These are phyloP conservation scores for Diloba caeruleocephala DNA, from an alignment of 2,888 invertebrate species.

Conservation along the genomic window DNA sequence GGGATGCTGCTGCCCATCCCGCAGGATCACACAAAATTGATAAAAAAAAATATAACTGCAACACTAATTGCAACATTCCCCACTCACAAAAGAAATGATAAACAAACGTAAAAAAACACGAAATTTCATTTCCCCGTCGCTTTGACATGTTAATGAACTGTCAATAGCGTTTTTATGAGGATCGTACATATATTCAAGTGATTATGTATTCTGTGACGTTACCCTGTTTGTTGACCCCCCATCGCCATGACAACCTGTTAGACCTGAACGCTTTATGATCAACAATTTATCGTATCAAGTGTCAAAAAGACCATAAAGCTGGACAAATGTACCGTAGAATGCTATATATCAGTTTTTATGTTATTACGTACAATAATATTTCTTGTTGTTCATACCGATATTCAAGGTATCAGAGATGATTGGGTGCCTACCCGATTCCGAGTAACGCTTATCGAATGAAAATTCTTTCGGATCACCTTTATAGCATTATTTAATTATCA, in stretches of 20 bases:
- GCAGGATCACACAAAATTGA: too few relatives aligned
- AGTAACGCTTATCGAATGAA: too few relatives aligned
- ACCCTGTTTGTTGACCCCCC: slow-evolving; percentile 54
- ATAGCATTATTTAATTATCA: too few relatives aligned
- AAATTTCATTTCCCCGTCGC: neutral
- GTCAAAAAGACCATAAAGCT: slow-evolving; percentile 61
- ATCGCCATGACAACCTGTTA: slow-evolving; percentile 65
- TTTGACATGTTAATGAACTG: slow-evolving; percentile 2
- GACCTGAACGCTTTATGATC: slow-evolving; percentile 65
- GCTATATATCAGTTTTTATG: slow-evolving; percentile 18
- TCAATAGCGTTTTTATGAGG: neutral
- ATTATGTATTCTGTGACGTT: slow-evolving; percentile 11
- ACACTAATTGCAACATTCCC: too few relatives aligned
- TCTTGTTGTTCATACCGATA: too few relatives aligned
- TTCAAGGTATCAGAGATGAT: too few relatives aligned
- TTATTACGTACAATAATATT: neutral
- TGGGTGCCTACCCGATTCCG: too few relatives aligned
- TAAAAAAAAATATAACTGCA: too few relatives aligned
- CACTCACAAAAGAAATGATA: too few relatives aligned
- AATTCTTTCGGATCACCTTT: too few relatives aligned
- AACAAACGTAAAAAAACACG: too few relatives aligned
- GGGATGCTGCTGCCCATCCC: too few relatives aligned
- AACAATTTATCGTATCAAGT: slow-evolving; percentile 59
- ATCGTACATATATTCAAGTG: slow-evolving; percentile 2
- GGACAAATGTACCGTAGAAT: slow-evolving; percentile 16